Base-by-base conservation (phyloP, 2,113 vertebrate genomes). In the Pelodiscus sinensis region DNA sequence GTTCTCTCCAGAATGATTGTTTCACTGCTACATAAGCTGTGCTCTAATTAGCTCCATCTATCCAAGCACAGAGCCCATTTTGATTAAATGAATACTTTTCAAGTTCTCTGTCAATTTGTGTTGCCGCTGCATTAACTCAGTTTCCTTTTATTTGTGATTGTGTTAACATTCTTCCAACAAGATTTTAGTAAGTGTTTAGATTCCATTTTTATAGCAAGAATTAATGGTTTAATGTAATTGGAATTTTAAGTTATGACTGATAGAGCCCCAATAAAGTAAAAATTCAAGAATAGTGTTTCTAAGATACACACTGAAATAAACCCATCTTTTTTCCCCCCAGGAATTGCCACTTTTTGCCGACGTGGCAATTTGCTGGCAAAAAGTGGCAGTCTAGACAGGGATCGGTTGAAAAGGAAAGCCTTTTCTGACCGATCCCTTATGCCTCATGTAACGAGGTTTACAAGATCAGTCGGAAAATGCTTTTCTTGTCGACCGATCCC, bases 21-120 rank as follows among this genome's bases (percentile, higher is more conserved):
- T 96, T 95, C 78, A 44, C 82, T 92, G 89, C 90, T 92, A 83
- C 50, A 81, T 86, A 91, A 94, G 86, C 96, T 92, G 73, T 84
- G 84, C 85, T 93, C 16, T 96, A 92, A 95, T 96, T 93, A 90
- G 73, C 55, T 83, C 93, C 89, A 95, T 96, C 95, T 90, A 91
- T 96, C 88, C 92, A 95, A 94, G 85, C 96, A 84, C 82, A 78
- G 65, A 73, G 87, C 86, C 93, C 83, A 50, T 86, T 89, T 90
- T 94, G 92, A 92, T 92, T 94, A 96, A 94, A 90, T 90, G 78
- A 91, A 79, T 87, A 85, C 44, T 95, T 96, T 90, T 93, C 11
- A 14, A 77, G 38, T 27, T 77, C 38, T 77, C 22, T 50, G 90
- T 92, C 93, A 87, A 84, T 86, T 96, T 82, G 58, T 84, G 52